Base-by-base conservation (phyloP, 1,140 invertebrate species). In the Calosoma granatense region DNA sequence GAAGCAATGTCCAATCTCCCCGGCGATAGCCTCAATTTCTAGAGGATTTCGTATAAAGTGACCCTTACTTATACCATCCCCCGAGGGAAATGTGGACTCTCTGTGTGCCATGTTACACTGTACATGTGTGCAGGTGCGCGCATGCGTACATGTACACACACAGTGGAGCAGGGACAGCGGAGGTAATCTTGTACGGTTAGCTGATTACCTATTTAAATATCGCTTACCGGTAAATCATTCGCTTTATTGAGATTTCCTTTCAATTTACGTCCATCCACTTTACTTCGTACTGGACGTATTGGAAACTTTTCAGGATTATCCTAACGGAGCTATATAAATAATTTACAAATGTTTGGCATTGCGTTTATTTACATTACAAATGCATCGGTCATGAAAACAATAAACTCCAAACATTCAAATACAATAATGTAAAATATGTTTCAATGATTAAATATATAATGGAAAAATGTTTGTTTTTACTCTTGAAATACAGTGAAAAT, bases 161-260 rank as follows among this genome's bases (percentile, higher is more conserved):
- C n/a, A n/a, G n/a, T n/a, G n/a, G n/a, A n/a, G n/a, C n/a, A n/a
- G n/a, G n/a, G n/a, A n/a, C n/a, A n/a, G n/a, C n/a, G n/a, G 26
- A 47, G 41, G 41, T 47, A 47, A 47, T 47, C 41, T 47, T 6
- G 41, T 47, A 47, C 41, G 41, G 41, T 47, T 47, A 47, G 41
- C 41, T 47, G 41, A 47, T 47, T 47, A 47, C 41, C 41, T 47
- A 47, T 47, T 47, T 47, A 47, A 47, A 47, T 47, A 47, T 47
- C 41, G 41, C 15, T 47, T 47, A 47, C 41, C 41, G 41, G 9
- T 47, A 47, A 47, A 47, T 47, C 41, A 47, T 47, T 47, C 41
- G 41, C 41, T 17, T 47, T 47, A 47, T 47, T 47, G 41, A 47
- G 41, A 17, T 47, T 47, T 47, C 41, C 41, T 47, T 47, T 47